phyloP scores from a whole-genome alignment of 2,113 vertebrate species.

The Meles meles region DNA sequence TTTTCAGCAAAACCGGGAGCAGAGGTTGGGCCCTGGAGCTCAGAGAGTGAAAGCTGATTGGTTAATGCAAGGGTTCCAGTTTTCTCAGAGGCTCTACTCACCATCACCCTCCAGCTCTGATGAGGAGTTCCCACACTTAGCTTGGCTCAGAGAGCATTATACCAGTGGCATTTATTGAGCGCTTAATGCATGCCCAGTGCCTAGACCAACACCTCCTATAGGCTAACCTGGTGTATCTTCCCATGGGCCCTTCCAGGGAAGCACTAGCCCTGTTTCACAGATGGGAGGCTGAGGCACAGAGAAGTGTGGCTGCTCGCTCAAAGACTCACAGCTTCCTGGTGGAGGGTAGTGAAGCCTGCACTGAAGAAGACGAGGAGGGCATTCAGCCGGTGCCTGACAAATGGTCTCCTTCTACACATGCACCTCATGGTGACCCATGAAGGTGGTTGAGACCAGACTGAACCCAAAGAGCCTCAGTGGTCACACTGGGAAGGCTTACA shows the following conservation, averaged over 20 bases:
- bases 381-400: not conserved
- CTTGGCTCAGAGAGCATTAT: not conserved
- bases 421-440: not conserved
- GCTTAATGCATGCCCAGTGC: not conserved
- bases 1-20: not conserved
- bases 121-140: not conserved
- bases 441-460: not conserved
- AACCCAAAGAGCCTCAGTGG: not conserved
- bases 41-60: accelerated
- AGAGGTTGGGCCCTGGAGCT: not conserved
- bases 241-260: too few relatives aligned
- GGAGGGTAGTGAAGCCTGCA: not conserved
- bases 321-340: not conserved
- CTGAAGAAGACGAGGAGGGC: not conserved
- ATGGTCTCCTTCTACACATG: not conserved
- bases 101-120: too few relatives aligned
- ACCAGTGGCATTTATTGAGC: not conserved
- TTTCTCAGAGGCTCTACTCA: accelerated
- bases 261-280: not conserved
- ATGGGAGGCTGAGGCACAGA: not conserved
- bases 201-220: not conserved
- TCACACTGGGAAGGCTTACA: too few relatives aligned
- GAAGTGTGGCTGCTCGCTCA: too few relatives aligned
- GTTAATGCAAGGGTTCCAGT: accelerated
- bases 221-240: not conserved